Evolutionary conservation across 1,140 invertebrate genomes (phyloP).

Genomic region (Nasonia longicornis): DNA sequence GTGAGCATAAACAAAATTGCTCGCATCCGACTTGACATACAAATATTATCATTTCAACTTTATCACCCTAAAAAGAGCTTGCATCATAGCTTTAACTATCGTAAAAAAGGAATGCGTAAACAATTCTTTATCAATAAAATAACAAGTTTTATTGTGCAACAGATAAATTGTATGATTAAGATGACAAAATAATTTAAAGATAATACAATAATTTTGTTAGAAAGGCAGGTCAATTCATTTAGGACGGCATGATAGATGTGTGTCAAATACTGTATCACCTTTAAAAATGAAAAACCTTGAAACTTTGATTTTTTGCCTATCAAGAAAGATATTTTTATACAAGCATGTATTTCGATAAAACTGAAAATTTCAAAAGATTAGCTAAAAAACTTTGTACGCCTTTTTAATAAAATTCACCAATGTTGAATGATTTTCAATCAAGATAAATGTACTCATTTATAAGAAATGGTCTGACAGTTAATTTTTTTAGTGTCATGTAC

Average conservation of each 20-base stretch:
- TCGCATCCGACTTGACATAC: not conserved
- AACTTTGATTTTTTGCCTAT: not conserved
- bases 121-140: not conserved
- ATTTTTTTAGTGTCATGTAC: not conserved
- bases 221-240: not conserved
- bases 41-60: not conserved
- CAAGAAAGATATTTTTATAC: too few species aligned
- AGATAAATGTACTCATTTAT: not conserved
- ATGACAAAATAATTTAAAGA: not conserved
- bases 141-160: not conserved
- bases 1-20: not conserved
- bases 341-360: too few species aligned
- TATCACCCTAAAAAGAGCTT: not conserved
- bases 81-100: not conserved
- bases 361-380: too few species aligned
- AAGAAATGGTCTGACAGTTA: not conserved
- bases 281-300: not conserved
- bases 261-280: not conserved
- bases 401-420: not conserved
- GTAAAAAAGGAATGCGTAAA: not conserved
- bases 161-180: not conserved
- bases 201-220: not conserved
- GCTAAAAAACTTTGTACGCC: too few species aligned
- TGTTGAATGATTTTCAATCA: not conserved
- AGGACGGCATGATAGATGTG: slow-evolving; percentile 1